Percentiles rank a stretch among this genome's conserved stretches.
These are phyloP conservation scores for Rhipidura dahli DNA, from an alignment of 2,113 vertebrate genomes.

Conservation along the genomic window DNA sequence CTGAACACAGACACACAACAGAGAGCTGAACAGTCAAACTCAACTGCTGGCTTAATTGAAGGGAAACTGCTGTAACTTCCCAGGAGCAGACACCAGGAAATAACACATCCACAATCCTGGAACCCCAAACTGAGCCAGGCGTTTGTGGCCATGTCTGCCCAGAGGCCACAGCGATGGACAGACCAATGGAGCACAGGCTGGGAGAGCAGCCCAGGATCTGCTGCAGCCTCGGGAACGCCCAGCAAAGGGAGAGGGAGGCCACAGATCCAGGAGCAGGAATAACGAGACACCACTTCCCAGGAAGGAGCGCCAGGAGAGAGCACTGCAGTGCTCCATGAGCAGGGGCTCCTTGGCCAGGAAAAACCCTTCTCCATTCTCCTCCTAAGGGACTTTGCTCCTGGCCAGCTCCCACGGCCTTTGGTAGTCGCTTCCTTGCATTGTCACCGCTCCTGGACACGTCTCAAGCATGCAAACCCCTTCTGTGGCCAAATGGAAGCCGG, in stretches of 20 bases:
- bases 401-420: background rate
- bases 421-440: slow-evolving; percentile 41
- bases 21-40: background rate
- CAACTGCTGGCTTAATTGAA: background rate
- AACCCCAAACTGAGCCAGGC: background rate
- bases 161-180: background rate
- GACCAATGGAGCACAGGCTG: background rate
- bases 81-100: background rate
- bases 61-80: background rate
- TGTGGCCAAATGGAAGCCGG: background rate
- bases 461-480: background rate
- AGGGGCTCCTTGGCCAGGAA: background rate
- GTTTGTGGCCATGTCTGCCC: background rate
- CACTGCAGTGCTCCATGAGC: accelerated
- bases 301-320: background rate
- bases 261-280: background rate
- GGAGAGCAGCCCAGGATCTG: background rate
- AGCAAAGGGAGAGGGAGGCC: background rate
- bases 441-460: background rate
- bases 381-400: background rate
- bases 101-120: background rate
- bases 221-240: background rate
- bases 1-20: background rate
- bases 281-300: background rate
- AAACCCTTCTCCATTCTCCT: background rate